phyloP scores from a whole-genome alignment of 2,888 invertebrate species.

The Heteropelma amictum region DNA sequence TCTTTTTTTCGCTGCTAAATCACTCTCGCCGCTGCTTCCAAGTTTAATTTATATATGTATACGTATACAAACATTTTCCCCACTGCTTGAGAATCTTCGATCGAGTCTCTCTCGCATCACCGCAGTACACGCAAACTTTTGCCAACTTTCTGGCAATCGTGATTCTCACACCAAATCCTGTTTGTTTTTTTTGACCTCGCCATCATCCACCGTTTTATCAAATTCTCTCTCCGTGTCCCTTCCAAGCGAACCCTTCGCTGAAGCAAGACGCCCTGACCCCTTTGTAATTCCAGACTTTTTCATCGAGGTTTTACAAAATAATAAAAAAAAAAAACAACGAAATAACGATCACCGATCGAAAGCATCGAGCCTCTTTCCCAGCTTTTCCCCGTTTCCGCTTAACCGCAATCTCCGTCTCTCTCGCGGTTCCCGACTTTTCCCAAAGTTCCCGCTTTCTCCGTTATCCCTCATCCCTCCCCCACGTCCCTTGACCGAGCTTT shows the following conservation, averaged over 20 bases:
- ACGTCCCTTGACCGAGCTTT: conserved; percentile 53
- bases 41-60: background rate
- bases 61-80: too few relatives aligned
- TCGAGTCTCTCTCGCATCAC: conserved; percentile 46
- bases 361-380: conserved; percentile 38
- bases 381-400: conserved; percentile 3
- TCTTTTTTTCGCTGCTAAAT: conserved; percentile 28
- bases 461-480: background rate
- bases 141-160: conserved; percentile 39
- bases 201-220: conserved; percentile 9
- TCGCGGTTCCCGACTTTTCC: conserved; percentile 10
- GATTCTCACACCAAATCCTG: conserved; percentile 43
- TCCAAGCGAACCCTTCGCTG: background rate
- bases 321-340: conserved; percentile 2
- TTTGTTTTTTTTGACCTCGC: conserved; percentile 45
- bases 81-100: conserved; percentile 46
- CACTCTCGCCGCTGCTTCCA: conserved; percentile 19
- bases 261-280: background rate
- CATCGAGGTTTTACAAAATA: background rate
- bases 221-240: background rate
- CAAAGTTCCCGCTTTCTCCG: conserved; percentile 11
- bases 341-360: too few relatives aligned
- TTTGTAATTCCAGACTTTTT: conserved; percentile 5
- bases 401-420: background rate
- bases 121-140: conserved; percentile 43